phyloP scores from a whole-genome alignment of 2,113 vertebrate species.

The Phylloscopus whistleri region DNA sequence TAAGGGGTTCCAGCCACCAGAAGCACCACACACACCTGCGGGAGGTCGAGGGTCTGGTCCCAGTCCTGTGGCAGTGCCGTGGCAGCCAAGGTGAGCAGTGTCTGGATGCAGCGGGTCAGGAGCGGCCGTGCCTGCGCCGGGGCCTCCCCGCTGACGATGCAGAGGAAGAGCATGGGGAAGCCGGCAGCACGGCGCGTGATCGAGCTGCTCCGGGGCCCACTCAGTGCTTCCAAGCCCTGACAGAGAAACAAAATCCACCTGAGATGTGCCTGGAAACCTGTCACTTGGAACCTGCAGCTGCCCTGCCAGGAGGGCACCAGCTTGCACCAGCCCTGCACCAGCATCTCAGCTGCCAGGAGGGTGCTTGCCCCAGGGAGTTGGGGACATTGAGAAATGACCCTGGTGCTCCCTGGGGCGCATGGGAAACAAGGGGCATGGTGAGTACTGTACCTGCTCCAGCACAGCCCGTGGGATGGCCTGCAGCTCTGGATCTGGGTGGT shows the following conservation, averaged over 20 bases:
- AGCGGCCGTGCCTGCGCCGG: conserved; percentile 65
- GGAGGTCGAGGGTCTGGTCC: conserved; percentile 88
- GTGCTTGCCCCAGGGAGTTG: neutral
- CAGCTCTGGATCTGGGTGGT: conserved; percentile 65
- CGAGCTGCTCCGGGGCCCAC: conserved; percentile 75
- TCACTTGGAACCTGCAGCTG: neutral
- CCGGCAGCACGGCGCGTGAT: conserved; percentile 84
- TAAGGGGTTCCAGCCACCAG: neutral
- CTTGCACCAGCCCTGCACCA: accelerated
- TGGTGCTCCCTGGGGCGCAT: accelerated
- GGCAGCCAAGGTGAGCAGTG: conserved; percentile 72
- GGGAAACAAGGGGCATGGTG: accelerated
- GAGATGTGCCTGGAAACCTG: neutral
- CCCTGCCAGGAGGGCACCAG: neutral
- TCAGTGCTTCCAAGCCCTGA: conserved; percentile 77
- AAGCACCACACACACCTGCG: conserved; percentile 67
- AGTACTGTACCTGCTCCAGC: conserved; percentile 74
- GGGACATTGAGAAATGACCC: neutral
- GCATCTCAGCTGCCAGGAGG: neutral
- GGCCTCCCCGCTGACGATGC: conserved; percentile 79
- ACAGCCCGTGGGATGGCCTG: conserved; percentile 73
- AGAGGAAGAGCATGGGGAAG: conserved; percentile 86
- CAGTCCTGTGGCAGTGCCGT: conserved; percentile 70
- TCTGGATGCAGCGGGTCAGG: conserved; percentile 72
- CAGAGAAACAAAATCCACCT: neutral